These are phyloP conservation scores for Macaca mulatta DNA, from an alignment of 2,113 vertebrate genomes.

Conservation along the genomic window DNA sequence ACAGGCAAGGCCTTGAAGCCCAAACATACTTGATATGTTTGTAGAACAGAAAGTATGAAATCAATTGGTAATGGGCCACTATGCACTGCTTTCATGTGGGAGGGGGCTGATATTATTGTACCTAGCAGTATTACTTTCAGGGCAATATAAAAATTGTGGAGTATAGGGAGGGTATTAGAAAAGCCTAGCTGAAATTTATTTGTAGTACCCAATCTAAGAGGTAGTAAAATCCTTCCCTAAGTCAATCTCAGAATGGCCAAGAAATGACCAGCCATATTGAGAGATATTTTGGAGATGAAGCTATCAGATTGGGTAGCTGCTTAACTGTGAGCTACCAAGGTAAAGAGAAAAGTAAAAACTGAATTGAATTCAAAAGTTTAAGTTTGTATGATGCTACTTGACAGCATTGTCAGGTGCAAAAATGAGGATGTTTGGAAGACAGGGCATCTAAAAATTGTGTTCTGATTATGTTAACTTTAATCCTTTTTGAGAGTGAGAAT, in stretches of 20 bases:
- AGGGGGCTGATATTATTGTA: background rate
- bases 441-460: background rate
- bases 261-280: background rate
- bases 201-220: background rate
- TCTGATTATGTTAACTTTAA: background rate
- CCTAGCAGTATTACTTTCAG: background rate
- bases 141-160: background rate
- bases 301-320: background rate
- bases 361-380: background rate
- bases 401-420: background rate
- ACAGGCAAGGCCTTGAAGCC: background rate
- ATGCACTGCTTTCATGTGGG: background rate
- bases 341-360: background rate
- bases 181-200: background rate
- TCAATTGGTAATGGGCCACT: background rate
- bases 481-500: background rate
- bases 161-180: accelerated
- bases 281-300: background rate
- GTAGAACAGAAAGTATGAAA: background rate
- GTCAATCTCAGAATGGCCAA: background rate
- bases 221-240: background rate
- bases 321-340: background rate
- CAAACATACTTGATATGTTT: background rate
- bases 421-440: background rate
- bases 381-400: background rate